Evolutionary conservation across 2,113 vertebrate genomes (phyloP).

Genomic region (Sterrhoptilus dennistouni): DNA sequence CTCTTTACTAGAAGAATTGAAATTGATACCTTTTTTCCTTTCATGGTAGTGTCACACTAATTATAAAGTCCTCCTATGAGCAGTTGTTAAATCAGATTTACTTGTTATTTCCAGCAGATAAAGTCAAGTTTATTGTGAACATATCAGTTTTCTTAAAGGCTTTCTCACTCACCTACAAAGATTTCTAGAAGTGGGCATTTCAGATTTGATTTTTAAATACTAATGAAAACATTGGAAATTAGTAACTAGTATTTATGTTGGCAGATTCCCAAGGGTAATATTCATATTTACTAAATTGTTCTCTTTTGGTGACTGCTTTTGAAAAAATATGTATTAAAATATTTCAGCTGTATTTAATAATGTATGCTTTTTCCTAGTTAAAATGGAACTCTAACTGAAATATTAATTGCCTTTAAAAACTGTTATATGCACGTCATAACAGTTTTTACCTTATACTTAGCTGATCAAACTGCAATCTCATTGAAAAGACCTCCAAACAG

Average conservation of each 20-base stretch:
- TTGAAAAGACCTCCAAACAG: background rate
- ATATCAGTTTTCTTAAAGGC: background rate
- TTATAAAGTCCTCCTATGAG: background rate
- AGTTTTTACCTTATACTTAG: background rate
- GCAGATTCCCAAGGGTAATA: background rate
- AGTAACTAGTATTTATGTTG: background rate
- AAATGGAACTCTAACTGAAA: background rate
- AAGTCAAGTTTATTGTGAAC: background rate
- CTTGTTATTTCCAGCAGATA: background rate
- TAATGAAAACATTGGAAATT: background rate
- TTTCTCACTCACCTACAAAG: background rate
- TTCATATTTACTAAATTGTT: background rate
- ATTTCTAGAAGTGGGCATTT: background rate
- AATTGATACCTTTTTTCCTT: background rate
- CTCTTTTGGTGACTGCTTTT: background rate
- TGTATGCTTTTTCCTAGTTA: background rate
- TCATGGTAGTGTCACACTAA: background rate
- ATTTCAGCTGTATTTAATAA: background rate
- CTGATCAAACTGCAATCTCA: background rate
- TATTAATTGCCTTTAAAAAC: background rate
- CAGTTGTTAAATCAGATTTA: background rate
- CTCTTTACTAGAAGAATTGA: background rate
- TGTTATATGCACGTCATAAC: background rate
- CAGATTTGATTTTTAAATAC: background rate
- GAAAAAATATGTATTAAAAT: background rate